Conservation (phyloP, 2,113 vertebrate species). For the Equus quagga region DNA sequence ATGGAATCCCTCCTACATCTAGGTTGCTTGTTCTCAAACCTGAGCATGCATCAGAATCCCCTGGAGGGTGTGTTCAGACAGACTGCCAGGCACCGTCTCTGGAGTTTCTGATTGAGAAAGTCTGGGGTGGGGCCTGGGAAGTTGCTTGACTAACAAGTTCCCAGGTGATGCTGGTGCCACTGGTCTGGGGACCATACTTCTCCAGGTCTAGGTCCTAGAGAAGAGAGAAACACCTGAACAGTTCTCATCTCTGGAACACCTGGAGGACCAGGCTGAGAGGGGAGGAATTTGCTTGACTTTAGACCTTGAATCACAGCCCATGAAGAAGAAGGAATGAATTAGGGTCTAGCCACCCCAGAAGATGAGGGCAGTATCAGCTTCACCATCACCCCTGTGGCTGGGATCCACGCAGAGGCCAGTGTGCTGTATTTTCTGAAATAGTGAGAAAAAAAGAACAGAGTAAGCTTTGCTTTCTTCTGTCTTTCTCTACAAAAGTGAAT, state of each 20-base stretch:
- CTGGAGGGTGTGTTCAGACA: conserved; percentile 45
- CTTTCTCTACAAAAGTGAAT: conserved; percentile 50
- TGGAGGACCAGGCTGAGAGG: not conserved
- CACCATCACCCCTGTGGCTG: not conserved
- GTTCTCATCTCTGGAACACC: not conserved
- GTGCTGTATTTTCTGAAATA: conserved; percentile 57
- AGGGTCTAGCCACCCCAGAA: not conserved
- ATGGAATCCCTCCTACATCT: not conserved
- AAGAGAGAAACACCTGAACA: not conserved
- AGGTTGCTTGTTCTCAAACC: not conserved
- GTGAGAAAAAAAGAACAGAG: not conserved
- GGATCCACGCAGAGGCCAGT: not conserved
- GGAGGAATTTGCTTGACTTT: not conserved
- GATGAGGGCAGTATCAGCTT: not conserved
- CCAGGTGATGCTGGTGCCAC: not conserved
- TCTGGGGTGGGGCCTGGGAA: conserved; percentile 48
- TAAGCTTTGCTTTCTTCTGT: not conserved
- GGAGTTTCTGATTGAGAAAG: conserved; percentile 70
- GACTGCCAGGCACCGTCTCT: not conserved
- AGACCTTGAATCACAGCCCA: not conserved
- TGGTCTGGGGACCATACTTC: not conserved
- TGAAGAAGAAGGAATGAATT: conserved; percentile 25
- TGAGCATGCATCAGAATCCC: not conserved
- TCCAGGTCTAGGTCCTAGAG: not conserved
- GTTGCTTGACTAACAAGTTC: conserved; percentile 2